These are phyloP conservation scores for Andricus quercusramuli DNA, from an alignment of 2,888 invertebrate species.

Conservation along the genomic window DNA sequence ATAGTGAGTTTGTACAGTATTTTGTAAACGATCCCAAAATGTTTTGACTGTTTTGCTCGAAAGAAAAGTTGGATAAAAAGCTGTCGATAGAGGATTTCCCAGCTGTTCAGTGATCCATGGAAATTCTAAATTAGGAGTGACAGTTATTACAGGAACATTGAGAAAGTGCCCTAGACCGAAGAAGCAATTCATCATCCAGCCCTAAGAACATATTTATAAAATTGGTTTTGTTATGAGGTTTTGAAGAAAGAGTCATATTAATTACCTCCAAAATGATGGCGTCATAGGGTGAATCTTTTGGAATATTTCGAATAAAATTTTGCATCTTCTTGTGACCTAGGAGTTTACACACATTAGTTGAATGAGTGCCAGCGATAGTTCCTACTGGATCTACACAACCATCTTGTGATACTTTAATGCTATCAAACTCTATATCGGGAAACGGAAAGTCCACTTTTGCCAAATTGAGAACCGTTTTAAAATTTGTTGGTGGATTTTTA, in stretches of 20 bases:
- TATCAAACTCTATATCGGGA: neutral
- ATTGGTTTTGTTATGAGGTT: no score
- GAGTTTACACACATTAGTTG: constrained; percentile 53
- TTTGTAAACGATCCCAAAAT: constrained; percentile 62
- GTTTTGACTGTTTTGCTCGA: constrained; percentile 33
- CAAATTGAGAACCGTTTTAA: constrained; percentile 70
- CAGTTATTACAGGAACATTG: constrained; percentile 60
- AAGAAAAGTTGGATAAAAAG: constrained; percentile 49
- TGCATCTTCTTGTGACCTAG: constrained; percentile 60
- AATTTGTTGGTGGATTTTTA: constrained; percentile 66
- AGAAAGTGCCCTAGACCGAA: constrained; percentile 59
- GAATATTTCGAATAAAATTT: constrained; percentile 61
- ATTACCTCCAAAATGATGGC: constrained; percentile 66
- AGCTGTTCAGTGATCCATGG: constrained; percentile 57
- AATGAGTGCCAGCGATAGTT: neutral
- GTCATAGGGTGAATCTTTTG: constrained; percentile 64
- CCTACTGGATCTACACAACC: neutral
- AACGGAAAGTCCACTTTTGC: neutral
- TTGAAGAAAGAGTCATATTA: no score
- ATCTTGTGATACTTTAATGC: neutral
- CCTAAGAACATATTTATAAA: constrained; percentile 45
- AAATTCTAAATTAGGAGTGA: constrained; percentile 49
- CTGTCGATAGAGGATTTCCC: constrained; percentile 60
- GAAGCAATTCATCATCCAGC: constrained; percentile 61
- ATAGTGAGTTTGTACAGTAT: constrained; percentile 44